These are phyloP conservation scores for Rhadinocentrus ornatus DNA, from an alignment of 2,797 vertebrate genomes.

Conservation along the genomic window DNA sequence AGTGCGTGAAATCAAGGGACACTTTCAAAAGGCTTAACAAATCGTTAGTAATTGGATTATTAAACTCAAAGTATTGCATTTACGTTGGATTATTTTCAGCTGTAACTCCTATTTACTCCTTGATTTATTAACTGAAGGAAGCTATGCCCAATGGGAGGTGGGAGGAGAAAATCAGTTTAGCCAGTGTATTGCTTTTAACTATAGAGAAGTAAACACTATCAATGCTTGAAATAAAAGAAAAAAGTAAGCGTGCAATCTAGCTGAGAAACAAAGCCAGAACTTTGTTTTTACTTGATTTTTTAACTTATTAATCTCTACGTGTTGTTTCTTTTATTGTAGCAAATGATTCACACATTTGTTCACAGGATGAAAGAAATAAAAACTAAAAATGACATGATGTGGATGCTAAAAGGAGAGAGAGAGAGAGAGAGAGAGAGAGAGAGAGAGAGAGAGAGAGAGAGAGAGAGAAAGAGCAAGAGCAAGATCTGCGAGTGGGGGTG, in stretches of 20 bases:
- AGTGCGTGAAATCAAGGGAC: neutral
- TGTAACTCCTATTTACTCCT: neutral
- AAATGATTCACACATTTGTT: constrained; percentile 33
- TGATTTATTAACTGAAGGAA: neutral
- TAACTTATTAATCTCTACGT: neutral
- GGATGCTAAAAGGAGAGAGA: constrained; percentile 14
- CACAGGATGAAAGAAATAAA: neutral
- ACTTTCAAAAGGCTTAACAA: neutral
- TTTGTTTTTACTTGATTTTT: neutral
- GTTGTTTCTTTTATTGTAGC: constrained; percentile 13
- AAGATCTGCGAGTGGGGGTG: constrained; percentile 31
- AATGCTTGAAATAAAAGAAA: neutral
- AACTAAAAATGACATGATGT: constrained; percentile 33
- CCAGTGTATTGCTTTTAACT: neutral
- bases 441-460: too few species aligned
- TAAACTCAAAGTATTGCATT: neutral
- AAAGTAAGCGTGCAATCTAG: neutral
- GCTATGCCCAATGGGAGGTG: neutral
- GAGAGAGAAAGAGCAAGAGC: neutral
- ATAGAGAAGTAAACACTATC: neutral
- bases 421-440: constrained; percentile 5
- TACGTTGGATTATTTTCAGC: neutral
- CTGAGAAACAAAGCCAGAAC: neutral
- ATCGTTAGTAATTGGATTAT: neutral
- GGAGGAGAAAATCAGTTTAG: neutral